These are phyloP conservation scores for Micropterix aruncella DNA, from an alignment of 2,888 invertebrate species.

Conservation along the genomic window DNA sequence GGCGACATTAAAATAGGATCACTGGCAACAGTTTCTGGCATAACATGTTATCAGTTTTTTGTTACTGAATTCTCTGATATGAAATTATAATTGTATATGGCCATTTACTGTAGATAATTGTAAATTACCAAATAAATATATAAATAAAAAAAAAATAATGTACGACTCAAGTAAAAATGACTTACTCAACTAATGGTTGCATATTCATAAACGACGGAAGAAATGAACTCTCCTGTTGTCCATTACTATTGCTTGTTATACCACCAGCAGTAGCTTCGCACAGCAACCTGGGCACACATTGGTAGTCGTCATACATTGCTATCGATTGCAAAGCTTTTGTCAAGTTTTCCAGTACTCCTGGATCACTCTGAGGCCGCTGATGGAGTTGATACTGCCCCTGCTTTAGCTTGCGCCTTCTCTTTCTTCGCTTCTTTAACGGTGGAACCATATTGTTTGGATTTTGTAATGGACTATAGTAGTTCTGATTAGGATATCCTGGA, in stretches of 20 bases:
- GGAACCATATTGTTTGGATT: too few relatives aligned
- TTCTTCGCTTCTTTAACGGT: neutral
- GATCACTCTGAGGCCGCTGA: neutral
- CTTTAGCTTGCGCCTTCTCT: neutral
- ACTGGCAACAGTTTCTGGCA: too few relatives aligned
- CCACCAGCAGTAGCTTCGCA: constrained; percentile 39
- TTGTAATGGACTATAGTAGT: too few relatives aligned
- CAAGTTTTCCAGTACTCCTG: neutral
- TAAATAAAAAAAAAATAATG: too few relatives aligned
- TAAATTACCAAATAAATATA: too few relatives aligned
- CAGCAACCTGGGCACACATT: constrained; percentile 65
- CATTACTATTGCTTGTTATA: neutral
- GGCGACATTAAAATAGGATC: too few relatives aligned
- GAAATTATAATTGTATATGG: too few relatives aligned
- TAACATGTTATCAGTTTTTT: too few relatives aligned
- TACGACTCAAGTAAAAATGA: too few relatives aligned
- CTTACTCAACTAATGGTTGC: neutral
- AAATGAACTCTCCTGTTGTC: neutral
- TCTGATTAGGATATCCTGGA: neutral
- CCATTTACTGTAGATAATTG: too few relatives aligned
- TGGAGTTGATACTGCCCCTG: neutral
- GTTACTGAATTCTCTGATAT: too few relatives aligned
- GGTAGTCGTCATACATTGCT: constrained; percentile 53
- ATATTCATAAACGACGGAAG: neutral
- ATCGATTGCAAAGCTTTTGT: neutral